Base-by-base conservation (phyloP, 2,113 vertebrate genomes). In the Trogon melanurus region DNA sequence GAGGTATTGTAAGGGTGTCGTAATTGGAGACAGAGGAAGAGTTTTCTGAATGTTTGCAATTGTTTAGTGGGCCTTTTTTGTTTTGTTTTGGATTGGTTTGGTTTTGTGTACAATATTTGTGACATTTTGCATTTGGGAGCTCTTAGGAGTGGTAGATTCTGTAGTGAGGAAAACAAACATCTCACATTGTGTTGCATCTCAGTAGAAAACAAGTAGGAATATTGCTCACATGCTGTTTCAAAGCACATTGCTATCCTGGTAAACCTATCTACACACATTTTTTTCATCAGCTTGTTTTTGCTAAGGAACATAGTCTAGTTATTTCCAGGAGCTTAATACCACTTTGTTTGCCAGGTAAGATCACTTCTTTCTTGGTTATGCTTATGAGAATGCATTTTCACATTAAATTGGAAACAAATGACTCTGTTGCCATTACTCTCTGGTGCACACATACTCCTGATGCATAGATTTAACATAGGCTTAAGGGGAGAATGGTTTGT, bases 401-500 rank as follows among this genome's bases (percentile, higher is more conserved):
- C 51, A 71, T 71, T 88, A 74, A 60, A 88, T 20, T 80, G 51
- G 75, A 93, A 97, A 80, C 22, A 88, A 93, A 78, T 80, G 6
- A 88, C 17, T 71, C 64, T 90, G 34, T 60, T 29, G 8, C 27
- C 54, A 58, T 85, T 91, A 32, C 38, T 66, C 67, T 76, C 47
- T 60, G n/a, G 62, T 85, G 78, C 32, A 78, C 56, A 70, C 27
- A 34, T 78, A 78, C 34, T 85, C n/a, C 38, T 83, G 79, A 87
- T 82, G 48, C 50, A 62, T 1, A 41, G 66, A 88, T 91, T 95
- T 95, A 91, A 91, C 71, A 83, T 9, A 74, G 53, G 87, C 88
- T 96, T 93, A 95, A 91, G 48, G 74, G 88, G 45, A 91, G 85
- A 95, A 85, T 74, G 60, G 85, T 85, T 88, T 91, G 53, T 94